These are phyloP conservation scores for Apogon talboti DNA, from an alignment of 2,797 vertebrate species.

Conservation along the genomic window DNA sequence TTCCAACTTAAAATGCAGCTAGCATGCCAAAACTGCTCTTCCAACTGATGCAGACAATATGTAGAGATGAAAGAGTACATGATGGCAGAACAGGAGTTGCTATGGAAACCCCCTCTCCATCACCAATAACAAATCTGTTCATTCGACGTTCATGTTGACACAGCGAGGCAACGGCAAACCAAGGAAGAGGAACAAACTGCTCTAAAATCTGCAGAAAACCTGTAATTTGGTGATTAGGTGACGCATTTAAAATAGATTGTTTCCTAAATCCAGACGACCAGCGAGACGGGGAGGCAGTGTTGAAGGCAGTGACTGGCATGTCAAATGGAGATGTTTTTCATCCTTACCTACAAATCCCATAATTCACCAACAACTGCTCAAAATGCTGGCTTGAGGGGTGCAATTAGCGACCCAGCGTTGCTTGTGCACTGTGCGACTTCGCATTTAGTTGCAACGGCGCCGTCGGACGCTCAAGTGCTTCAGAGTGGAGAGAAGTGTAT, in stretches of 20 bases:
- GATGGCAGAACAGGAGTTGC: conserved; percentile 56
- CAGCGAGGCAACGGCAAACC: conserved; percentile 11
- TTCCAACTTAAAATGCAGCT: conserved; percentile 17
- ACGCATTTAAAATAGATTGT: not conserved
- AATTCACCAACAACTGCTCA: conserved; percentile 38
- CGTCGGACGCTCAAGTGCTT: conserved; percentile 35
- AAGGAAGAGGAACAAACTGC: conserved; percentile 7
- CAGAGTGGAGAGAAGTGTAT: conserved; percentile 3
- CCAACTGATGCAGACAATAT: conserved; percentile 42
- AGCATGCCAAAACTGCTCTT: conserved; percentile 24
- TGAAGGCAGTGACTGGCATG: conserved; percentile 5
- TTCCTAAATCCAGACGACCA: not conserved
- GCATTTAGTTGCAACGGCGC: conserved; percentile 34
- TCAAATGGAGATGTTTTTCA: conserved; percentile 16
- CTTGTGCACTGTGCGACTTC: conserved; percentile 20
- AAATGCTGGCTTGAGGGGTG: conserved; percentile 30
- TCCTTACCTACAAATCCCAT: conserved; percentile 22
- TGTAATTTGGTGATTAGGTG: conserved; percentile 1
- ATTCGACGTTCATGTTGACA: conserved; percentile 31
- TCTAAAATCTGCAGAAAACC: not conserved
- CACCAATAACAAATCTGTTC: conserved; percentile 66
- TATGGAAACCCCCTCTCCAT: conserved; percentile 66
- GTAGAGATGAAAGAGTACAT: conserved; percentile 44
- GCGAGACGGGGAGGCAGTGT: not conserved
- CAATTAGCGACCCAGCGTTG: conserved; percentile 43